phyloP scores from a whole-genome alignment of 2,797 vertebrate species.

The Cryptoblepharus egeriae region DNA sequence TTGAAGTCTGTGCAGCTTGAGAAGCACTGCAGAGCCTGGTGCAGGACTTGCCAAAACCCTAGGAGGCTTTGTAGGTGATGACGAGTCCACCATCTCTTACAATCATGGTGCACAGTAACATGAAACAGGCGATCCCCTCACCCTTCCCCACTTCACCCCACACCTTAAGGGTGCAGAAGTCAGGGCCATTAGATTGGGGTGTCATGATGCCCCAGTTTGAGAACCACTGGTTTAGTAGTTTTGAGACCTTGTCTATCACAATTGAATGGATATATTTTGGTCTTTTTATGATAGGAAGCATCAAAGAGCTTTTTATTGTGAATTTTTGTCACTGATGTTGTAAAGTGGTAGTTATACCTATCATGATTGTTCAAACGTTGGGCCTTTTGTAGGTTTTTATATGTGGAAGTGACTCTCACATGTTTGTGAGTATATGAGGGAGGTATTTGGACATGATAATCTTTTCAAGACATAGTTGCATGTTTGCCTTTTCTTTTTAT shows the following conservation, averaged over 20 bases:
- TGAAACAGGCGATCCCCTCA: too few species aligned
- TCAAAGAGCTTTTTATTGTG: neutral
- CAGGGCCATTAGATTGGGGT: too few species aligned
- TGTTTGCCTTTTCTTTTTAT: neutral
- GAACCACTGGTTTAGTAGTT: neutral
- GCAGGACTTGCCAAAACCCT: too few species aligned
- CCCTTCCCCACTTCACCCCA: too few species aligned
- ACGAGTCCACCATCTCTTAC: too few species aligned
- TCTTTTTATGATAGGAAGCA: neutral
- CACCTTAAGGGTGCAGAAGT: too few species aligned
- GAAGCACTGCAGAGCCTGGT: too few species aligned
- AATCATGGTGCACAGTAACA: too few species aligned
- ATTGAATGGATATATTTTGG: too few species aligned
- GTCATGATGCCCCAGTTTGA: too few species aligned
- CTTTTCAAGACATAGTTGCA: neutral
- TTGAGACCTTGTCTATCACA: neutral
- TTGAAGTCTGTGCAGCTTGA: too few species aligned
- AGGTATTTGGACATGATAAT: neutral
- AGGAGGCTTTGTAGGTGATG: too few species aligned
- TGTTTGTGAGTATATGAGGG: neutral
- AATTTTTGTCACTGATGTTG: neutral
- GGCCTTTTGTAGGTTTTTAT: neutral
- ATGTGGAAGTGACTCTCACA: neutral
- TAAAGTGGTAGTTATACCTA: neutral
- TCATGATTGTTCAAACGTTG: neutral